These are phyloP conservation scores for Perizoma affinitatum DNA, from an alignment of 2,888 invertebrate genomes.

Conservation along the genomic window DNA sequence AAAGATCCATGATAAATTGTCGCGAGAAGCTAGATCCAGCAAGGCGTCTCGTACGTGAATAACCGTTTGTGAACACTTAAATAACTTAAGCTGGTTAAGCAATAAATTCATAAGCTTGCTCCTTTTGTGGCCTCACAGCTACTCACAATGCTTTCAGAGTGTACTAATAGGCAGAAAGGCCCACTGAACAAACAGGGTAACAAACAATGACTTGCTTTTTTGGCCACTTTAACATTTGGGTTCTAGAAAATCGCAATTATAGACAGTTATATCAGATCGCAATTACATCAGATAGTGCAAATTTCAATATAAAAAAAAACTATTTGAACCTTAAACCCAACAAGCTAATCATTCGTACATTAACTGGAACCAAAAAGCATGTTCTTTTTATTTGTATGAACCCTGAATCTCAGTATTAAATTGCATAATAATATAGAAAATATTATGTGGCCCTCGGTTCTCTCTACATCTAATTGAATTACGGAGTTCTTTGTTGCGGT, in stretches of 20 bases:
- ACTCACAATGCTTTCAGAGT: conserved; percentile 58
- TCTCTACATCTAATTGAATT: conserved; percentile 76
- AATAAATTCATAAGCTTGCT: conserved; percentile 77
- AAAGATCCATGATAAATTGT: conserved; percentile 84
- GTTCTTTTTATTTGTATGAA: conserved; percentile 13
- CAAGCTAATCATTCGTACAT: background rate
- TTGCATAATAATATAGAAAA: conserved; percentile 54
- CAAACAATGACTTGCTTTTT: conserved; percentile 5
- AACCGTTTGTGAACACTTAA: conserved; percentile 75
- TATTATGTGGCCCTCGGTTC: conserved; percentile 59
- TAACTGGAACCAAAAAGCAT: background rate
- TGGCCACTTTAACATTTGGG: background rate
- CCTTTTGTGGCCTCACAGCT: conserved; percentile 61
- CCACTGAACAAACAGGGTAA: conserved; percentile 1
- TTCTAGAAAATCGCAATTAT: background rate
- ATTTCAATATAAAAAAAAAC: background rate
- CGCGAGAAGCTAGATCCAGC: conserved; percentile 79
- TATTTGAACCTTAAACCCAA: background rate
- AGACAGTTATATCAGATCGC: too few relatives aligned
- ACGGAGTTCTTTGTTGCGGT: conserved; percentile 74
- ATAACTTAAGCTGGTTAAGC: conserved; percentile 79
- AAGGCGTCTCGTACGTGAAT: conserved; percentile 74
- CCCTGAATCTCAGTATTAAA: conserved; percentile 44
- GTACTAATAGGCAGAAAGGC: conserved; percentile 61
- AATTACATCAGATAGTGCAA: background rate